These are phyloP conservation scores for Myripristis murdjan DNA, from an alignment of 2,797 vertebrate species.

Conservation along the genomic window DNA sequence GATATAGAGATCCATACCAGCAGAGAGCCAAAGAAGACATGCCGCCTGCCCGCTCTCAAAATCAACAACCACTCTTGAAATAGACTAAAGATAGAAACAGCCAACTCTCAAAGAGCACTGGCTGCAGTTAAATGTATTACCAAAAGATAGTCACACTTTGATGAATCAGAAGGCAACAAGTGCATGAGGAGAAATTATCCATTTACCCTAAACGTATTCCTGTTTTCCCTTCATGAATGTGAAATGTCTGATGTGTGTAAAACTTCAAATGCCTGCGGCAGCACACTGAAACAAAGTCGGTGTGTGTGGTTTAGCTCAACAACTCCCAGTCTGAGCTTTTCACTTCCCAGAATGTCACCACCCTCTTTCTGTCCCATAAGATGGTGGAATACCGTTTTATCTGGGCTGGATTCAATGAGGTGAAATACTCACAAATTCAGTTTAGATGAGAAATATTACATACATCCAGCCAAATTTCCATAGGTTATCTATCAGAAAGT, in stretches of 20 bases:
- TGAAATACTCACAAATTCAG: conserved; percentile 13
- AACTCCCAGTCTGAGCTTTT: conserved; percentile 60
- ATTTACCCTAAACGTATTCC: conserved; percentile 41
- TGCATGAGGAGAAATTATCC: conserved; percentile 47
- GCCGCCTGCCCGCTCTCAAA: conserved; percentile 72
- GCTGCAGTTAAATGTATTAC: conserved; percentile 60
- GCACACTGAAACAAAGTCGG: conserved; percentile 59
- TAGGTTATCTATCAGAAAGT: neutral
- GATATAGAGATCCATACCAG: conserved; percentile 65
- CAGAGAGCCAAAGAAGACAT: conserved; percentile 71
- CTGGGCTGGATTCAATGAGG: conserved; percentile 28
- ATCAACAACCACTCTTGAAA: conserved; percentile 79
- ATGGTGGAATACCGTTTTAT: conserved; percentile 33
- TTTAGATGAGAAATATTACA: conserved; percentile 1
- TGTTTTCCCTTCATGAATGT: conserved; percentile 53
- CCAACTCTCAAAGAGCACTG: conserved; percentile 70
- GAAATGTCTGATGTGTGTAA: conserved; percentile 62
- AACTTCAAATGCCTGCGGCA: conserved; percentile 69
- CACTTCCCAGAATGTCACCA: conserved; percentile 77
- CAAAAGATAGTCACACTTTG: conserved; percentile 67
- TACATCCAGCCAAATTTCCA: neutral
- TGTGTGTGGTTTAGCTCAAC: conserved; percentile 59
- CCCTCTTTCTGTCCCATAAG: conserved; percentile 58
- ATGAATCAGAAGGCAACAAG: conserved; percentile 61
- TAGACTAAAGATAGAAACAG: conserved; percentile 84